Evolutionary conservation across 2,797 vertebrate species (phyloP).

Genomic region (Nothura maculosa): DNA sequence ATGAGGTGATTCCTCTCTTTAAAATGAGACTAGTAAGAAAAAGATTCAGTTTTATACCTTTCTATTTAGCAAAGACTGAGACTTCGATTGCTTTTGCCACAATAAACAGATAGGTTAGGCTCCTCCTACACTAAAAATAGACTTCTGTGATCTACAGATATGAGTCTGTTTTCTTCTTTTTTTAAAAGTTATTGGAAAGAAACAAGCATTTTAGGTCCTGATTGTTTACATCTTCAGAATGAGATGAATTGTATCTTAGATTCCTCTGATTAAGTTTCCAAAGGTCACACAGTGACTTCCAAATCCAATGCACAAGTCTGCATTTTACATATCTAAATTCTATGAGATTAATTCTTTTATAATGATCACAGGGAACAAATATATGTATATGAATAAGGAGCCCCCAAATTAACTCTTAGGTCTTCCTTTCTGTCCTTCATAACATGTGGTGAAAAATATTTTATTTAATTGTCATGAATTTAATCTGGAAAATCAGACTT

Average conservation of each 20-base stretch:
- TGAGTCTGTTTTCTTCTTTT: background rate
- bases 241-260: background rate
- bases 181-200: background rate
- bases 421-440: slow-evolving; percentile 5
- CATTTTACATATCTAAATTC: background rate
- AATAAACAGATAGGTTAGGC: accelerated
- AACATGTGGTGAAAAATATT: background rate
- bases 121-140: background rate
- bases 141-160: background rate
- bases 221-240: background rate
- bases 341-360: background rate
- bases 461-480: background rate
- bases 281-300: background rate
- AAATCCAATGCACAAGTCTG: background rate
- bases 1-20: background rate
- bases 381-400: background rate
- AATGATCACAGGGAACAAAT: background rate
- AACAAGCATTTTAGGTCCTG: background rate
- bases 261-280: background rate
- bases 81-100: background rate
- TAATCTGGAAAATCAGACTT: background rate
- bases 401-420: background rate
- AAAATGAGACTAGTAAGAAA: background rate
- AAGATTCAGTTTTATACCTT: background rate
- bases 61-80: background rate